A percentile compares a stretch with the other conserved stretches of the same genome.
Evolutionary conservation across 2,113 vertebrate species (phyloP).

Genomic region (Astur gentilis): DNA sequence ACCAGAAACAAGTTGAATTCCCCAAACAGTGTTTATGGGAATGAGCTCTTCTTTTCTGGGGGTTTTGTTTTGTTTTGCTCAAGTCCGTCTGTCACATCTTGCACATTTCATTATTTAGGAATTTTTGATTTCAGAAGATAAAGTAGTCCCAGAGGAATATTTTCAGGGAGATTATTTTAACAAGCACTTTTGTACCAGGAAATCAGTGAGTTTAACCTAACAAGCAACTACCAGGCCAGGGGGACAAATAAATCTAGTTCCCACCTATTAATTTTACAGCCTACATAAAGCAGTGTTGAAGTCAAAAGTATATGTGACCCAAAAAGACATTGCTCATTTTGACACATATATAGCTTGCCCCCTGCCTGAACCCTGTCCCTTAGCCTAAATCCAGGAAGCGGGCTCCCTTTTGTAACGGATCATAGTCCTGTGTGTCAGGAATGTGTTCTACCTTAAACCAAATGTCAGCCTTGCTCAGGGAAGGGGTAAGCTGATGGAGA

Average conservation of each 20-base stretch:
- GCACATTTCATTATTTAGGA: neutral
- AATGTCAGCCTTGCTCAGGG: neutral
- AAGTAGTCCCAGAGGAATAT: slow-evolving; percentile 45
- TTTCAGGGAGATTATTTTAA: slow-evolving; percentile 77
- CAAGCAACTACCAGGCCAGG: slow-evolving; percentile 78
- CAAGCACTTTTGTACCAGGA: slow-evolving; percentile 85
- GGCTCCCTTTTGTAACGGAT: slow-evolving; percentile 57
- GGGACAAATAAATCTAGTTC: slow-evolving; percentile 86
- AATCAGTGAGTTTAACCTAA: slow-evolving; percentile 90
- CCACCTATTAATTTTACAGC: slow-evolving; percentile 82
- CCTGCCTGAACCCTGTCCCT: slow-evolving; percentile 77
- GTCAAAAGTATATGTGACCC: slow-evolving; percentile 78
- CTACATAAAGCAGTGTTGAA: slow-evolving; percentile 76
- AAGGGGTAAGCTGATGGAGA: neutral
- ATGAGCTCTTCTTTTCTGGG: neutral
- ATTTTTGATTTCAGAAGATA: slow-evolving; percentile 5
- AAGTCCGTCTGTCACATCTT: neutral
- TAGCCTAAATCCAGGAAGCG: slow-evolving; percentile 68
- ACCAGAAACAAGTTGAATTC: neutral
- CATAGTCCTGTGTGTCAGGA: slow-evolving; percentile 13
- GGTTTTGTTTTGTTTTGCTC: neutral
- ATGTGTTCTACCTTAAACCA: neutral
- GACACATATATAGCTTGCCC: slow-evolving; percentile 77
- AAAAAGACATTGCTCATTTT: slow-evolving; percentile 77
- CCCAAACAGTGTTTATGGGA: neutral